phyloP scores from a whole-genome alignment of 2,888 invertebrate species.

The Glyphotaelius pellucidus region DNA sequence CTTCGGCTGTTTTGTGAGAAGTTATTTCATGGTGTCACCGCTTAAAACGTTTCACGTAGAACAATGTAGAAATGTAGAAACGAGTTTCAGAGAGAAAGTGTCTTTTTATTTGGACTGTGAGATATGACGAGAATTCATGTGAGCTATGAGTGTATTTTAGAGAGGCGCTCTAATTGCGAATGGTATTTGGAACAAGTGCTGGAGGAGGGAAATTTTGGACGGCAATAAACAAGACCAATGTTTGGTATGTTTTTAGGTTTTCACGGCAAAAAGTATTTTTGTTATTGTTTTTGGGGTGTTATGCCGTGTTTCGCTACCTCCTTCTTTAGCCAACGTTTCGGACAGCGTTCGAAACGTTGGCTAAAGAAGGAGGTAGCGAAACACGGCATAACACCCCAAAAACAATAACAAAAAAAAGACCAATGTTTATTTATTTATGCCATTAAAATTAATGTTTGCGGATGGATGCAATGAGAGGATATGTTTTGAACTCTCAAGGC shows the following conservation, averaged over 20 bases:
- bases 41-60: neutral
- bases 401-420: too few species aligned
- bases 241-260: too few species aligned
- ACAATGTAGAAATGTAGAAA: neutral
- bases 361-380: too few species aligned
- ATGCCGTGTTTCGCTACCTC: too few species aligned
- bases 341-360: too few species aligned
- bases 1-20: neutral
- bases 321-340: too few species aligned
- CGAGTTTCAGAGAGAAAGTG: neutral
- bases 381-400: too few species aligned
- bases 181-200: neutral
- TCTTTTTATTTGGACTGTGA: slow-evolving; percentile 30
- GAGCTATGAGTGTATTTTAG: neutral
- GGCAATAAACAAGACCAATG: neutral
- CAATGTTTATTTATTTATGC: neutral
- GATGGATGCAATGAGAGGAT: too few species aligned
- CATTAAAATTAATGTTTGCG: neutral
- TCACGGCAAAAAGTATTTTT: too few species aligned
- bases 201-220: neutral
- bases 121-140: slow-evolving; percentile 15
- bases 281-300: too few species aligned
- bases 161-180: neutral
- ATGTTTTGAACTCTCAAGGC: too few species aligned
- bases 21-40: neutral